Base-by-base conservation (phyloP, 2,113 vertebrate genomes). In the Rhinoptilus africanus region DNA sequence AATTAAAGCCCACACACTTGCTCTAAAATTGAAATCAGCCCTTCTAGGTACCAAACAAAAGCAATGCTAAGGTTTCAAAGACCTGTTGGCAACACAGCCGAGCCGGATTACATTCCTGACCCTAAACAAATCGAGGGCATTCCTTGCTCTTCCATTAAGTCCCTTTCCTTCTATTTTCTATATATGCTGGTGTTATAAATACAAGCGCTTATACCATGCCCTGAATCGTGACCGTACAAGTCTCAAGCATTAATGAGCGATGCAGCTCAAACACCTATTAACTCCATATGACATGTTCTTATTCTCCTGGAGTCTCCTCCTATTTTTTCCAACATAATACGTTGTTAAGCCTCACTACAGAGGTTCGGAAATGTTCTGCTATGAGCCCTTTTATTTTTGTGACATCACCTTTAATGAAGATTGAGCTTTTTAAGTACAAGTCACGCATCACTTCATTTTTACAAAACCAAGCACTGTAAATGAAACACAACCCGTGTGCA, bases 1-100 rank as follows among this genome's bases (percentile, higher is more conserved):
- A 96, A 76, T 35, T 48, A 62, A 95, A 95, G 59, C 85, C 91
- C 89, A 83, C 77, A 47, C 74, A 20, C 41, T 96, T 51, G 37
- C 91, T 83, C 71, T 85, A 51, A 54, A 91, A 93, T 30, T 66
- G 87, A 69, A 80, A 67, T 76, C 59, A 76, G 50, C 67, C 39
- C 84, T 69, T 76, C 20, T 34, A 88, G 93, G 85, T 69, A 71
- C 73, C 62, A 94, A 82, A 91, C 47, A 85, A 73, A 91, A 93
- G 63, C 74, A 88, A 39, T 0, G 28, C 30, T 80, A 66, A 76
- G 10, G 16, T 60, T 87, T 53, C 69, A 75, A 92, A 91, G 77
- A 32, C 16, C 34, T 4, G 24, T 5, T 51, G 74, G 74, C 63
- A 89, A 74, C 67, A 74, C 45, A 63, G 43, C 53, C 77, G n/a